These are phyloP conservation scores for Syngnathus rostellatus DNA, from an alignment of 2,797 vertebrate genomes.

Conservation along the genomic window DNA sequence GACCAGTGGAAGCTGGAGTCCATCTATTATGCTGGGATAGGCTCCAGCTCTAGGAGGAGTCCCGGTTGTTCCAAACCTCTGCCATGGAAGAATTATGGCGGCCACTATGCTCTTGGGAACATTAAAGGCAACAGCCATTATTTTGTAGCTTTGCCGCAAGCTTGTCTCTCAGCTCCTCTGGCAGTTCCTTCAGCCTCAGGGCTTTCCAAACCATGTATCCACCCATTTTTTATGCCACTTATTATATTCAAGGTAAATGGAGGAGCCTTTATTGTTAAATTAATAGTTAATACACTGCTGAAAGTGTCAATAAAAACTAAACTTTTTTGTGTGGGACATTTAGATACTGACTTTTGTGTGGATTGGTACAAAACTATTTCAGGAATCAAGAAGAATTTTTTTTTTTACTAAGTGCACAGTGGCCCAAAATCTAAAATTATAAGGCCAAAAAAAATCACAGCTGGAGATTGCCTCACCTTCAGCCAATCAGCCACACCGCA, in stretches of 20 bases:
- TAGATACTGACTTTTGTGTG: not conserved
- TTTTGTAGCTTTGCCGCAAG: not conserved
- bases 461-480: not conserved
- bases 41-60: not conserved
- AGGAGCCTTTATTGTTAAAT: not conserved
- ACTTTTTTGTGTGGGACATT: not conserved
- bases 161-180: not conserved
- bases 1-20: not conserved
- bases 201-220: not conserved
- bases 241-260: not conserved
- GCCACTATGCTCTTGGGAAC: not conserved
- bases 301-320: not conserved
- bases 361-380: not conserved
- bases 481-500: conserved; percentile 14
- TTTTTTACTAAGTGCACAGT: not conserved
- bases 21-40: not conserved
- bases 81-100: not conserved
- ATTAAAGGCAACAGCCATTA: not conserved
- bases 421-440: not conserved
- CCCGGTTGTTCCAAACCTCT: not conserved
- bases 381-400: too few species aligned
- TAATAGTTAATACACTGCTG: not conserved
- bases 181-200: not conserved
- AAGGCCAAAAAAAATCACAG: not conserved
- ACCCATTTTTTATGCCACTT: not conserved